Base-by-base conservation (phyloP, 92 coral and sea anemone species). In the Palythoa caribaeorum region DNA sequence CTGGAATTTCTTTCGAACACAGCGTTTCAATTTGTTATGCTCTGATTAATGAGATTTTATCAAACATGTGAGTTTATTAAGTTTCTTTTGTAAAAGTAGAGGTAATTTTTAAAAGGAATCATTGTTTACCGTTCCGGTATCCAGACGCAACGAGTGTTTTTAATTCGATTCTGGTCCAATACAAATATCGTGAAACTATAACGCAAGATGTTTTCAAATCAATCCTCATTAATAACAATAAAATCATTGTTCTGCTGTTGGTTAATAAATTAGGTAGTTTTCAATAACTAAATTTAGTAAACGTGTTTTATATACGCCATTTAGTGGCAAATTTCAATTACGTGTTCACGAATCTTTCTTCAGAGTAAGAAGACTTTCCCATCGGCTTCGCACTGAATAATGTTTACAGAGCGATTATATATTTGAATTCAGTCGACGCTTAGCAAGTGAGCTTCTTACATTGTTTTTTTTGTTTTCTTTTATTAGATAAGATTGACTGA, bases 261-360 rank as follows among this genome's bases (percentile, higher is more conserved):
- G 44, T 37, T 70, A 35, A 3, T 17, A 17, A 63, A 63, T 17
- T 5, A 63, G 62, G 62, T 14, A 9, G 8, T 15, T 9, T 47
- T 76, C 39, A 60, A 79, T 20, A 8, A 36, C 28, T 20, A 37
- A 60, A 12, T 65, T 76, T 76, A 76, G 62, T 65, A 65, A 66
- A 47, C 85, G 55, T 38, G 62, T 19, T 65, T 78, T 21, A 38
- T 65, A 80, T 65, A 19, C 8, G 16, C 65, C 14, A 19, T 16
- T 12, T 40, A 35, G 3, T 20, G 72, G 38, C 1, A 70, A 9
- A 70, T 70, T 28, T 70, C 16, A 11, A 70, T 28, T 28, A 28
- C 28, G 37, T 9, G 3, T 35, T 35, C 36, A 5, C 6, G 3
- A 6, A 17, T 70, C 13, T 21, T 28, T 28, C 9, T 35, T 28